Conservation (phyloP, 1,140 invertebrate species). For the Thaumatotibia leucotreta region DNA sequence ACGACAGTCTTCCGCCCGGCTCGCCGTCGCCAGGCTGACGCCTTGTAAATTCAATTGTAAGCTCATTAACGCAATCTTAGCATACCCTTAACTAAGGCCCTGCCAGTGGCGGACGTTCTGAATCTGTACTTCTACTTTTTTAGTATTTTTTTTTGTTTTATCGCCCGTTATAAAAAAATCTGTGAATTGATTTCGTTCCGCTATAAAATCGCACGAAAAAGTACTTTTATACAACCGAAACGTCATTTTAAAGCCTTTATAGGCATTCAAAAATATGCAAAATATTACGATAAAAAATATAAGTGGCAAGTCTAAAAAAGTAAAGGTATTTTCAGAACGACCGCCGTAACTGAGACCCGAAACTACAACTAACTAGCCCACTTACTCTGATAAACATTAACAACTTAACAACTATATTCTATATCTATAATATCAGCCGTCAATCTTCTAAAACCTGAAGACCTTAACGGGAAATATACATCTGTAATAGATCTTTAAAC, state of each 20-base stretch:
- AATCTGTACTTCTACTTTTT: neutral
- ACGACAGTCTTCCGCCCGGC: neutral
- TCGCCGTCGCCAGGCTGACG: neutral
- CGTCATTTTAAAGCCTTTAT: too few species aligned
- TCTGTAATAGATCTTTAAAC: neutral
- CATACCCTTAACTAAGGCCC: neutral
- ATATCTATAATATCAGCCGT: constrained; percentile 1
- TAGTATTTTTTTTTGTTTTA: neutral
- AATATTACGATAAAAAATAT: neutral
- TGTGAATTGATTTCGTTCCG: too few species aligned
- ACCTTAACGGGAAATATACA: constrained; percentile 5
- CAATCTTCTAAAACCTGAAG: constrained; percentile 4
- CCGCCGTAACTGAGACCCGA: neutral
- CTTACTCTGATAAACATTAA: constrained; percentile 11
- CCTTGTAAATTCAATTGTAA: constrained; percentile 11
- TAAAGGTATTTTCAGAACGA: neutral
- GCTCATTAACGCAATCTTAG: constrained; percentile 11
- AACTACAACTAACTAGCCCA: constrained; percentile 6
- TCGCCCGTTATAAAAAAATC: too few species aligned
- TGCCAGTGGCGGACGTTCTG: neutral
- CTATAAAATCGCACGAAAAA: too few species aligned
- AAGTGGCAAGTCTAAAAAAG: neutral
- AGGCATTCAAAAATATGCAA: too few species aligned
- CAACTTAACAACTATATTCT: neutral
- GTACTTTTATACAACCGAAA: too few species aligned